phyloP scores from a whole-genome alignment of 2,113 vertebrate genomes.

The Embiotoca jacksoni region DNA sequence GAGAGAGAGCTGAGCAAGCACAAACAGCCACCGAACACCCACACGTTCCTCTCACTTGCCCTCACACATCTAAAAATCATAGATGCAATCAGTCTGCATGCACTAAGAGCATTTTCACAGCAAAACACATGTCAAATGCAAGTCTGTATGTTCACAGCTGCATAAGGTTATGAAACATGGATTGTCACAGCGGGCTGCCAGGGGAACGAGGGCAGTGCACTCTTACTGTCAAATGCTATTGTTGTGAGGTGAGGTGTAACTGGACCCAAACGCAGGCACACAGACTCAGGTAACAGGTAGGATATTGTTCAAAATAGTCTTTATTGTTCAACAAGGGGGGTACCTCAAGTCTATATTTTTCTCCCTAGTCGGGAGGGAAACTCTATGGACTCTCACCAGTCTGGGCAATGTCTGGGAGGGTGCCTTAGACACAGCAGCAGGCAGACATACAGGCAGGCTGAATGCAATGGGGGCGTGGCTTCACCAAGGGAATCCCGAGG shows the following conservation, averaged over 20 bases:
- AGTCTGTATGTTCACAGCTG: neutral
- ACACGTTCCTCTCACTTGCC: neutral
- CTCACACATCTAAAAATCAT: neutral
- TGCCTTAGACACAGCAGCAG: too few species aligned
- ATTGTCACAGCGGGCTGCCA: neutral
- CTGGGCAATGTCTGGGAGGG: too few species aligned
- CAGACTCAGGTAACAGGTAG: too few species aligned
- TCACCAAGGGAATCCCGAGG: too few species aligned
- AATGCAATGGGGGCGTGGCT: too few species aligned
- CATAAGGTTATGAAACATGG: neutral
- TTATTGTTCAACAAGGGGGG: neutral
- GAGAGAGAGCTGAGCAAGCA: conserved; percentile 36
- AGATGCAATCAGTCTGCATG: neutral
- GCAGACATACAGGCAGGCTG: too few species aligned
- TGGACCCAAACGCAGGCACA: too few species aligned
- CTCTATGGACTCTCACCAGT: too few species aligned
- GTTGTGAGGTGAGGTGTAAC: neutral
- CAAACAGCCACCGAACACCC: conserved; percentile 1
- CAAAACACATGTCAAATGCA: neutral
- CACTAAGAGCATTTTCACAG: neutral
- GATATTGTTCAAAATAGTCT: too few species aligned
- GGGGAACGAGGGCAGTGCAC: neutral
- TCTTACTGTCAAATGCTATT: neutral
- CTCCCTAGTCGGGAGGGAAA: too few species aligned
- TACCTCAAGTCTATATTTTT: too few species aligned